Evolutionary conservation across 2,113 vertebrate species (phyloP).

Genomic region (Bostrychus sinensis): DNA sequence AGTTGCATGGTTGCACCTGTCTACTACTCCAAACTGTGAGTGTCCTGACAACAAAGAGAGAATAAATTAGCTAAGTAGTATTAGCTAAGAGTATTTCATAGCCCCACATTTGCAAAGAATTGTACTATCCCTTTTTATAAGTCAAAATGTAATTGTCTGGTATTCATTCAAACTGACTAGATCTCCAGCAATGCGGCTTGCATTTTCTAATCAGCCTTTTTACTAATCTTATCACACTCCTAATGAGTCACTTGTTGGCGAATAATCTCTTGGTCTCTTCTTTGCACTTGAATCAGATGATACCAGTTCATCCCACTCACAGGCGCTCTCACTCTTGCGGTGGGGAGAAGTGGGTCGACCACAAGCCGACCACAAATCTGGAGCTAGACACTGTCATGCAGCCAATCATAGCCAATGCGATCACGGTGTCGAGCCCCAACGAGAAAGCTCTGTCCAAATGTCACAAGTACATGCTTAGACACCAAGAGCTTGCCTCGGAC

Average conservation of each 20-base stretch:
- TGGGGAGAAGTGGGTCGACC: constrained; percentile 94
- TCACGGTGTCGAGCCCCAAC: constrained; percentile 89
- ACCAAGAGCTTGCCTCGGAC: constrained; percentile 96
- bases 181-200: constrained; percentile 47
- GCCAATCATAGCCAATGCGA: constrained; percentile 89
- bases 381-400: constrained; percentile 94
- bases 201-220: constrained; percentile 15
- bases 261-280: constrained; percentile 65
- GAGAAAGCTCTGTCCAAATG: constrained; percentile 94
- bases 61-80: too few species aligned
- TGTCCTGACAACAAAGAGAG: too few species aligned
- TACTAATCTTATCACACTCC: not conserved
- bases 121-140: too few species aligned
- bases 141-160: too few species aligned
- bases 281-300: constrained; percentile 61
- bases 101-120: too few species aligned
- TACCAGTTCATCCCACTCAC: constrained; percentile 82
- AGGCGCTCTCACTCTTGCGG: constrained; percentile 91
- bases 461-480: constrained; percentile 95
- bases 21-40: too few species aligned
- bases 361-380: constrained; percentile 88
- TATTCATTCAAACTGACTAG: too few species aligned
- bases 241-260: constrained; percentile 30
- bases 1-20: too few species aligned
- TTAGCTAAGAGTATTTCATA: too few species aligned